These are phyloP conservation scores for Haemorhous mexicanus DNA, from an alignment of 2,113 vertebrate species.

Conservation along the genomic window DNA sequence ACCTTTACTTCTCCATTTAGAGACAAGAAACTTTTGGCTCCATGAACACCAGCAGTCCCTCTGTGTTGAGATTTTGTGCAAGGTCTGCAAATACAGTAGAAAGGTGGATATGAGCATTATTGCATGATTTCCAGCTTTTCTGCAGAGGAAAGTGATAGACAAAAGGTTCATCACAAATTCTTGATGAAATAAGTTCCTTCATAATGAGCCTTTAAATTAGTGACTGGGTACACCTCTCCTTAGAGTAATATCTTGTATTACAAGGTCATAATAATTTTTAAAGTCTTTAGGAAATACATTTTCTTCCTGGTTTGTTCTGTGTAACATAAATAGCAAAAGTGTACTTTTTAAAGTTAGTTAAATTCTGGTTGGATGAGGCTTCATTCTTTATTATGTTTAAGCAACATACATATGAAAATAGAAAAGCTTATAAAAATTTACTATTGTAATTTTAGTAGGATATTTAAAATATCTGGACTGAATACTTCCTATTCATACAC, in stretches of 20 bases:
- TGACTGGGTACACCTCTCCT: not conserved
- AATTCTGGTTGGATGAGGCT: not conserved
- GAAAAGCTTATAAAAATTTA: not conserved
- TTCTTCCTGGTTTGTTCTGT: not conserved
- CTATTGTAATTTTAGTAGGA: not conserved
- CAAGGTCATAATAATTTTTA: not conserved
- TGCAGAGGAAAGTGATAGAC: not conserved
- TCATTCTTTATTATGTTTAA: not conserved
- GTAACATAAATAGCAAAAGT: not conserved
- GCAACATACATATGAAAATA: not conserved
- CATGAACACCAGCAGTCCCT: not conserved
- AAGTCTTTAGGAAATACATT: not conserved
- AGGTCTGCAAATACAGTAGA: not conserved
- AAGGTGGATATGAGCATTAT: not conserved
- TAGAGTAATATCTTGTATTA: not conserved
- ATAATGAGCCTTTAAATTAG: not conserved
- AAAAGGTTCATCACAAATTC: not conserved
- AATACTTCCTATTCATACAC: constrained; percentile 23
- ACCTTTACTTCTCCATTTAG: not conserved
- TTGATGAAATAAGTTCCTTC: not conserved
- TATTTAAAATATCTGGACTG: constrained; percentile 26
- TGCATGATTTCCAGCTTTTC: not conserved
- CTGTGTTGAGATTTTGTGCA: not conserved
- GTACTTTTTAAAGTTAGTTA: not conserved
- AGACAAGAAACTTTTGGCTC: not conserved